phyloP scores from a whole-genome alignment of 2,888 invertebrate species.

The Cacoxenus indagator region DNA sequence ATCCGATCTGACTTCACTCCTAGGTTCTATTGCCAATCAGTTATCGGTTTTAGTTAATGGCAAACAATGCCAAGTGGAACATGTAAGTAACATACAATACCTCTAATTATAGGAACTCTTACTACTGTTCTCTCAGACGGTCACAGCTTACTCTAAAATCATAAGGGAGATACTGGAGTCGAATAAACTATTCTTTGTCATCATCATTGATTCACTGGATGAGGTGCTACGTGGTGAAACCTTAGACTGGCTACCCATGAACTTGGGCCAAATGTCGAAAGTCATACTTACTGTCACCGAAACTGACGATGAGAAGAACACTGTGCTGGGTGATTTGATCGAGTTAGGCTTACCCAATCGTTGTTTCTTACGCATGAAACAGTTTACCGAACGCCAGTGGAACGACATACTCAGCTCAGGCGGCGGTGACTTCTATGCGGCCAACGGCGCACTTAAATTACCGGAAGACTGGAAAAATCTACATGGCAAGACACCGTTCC shows the following conservation, averaged over 20 bases:
- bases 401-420: slow-evolving; percentile 67
- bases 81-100: slow-evolving; percentile 70
- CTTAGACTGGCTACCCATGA: slow-evolving; percentile 83
- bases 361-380: slow-evolving; percentile 64
- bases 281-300: slow-evolving; percentile 77
- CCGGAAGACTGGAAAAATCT: slow-evolving; percentile 65
- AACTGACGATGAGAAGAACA: slow-evolving; percentile 36
- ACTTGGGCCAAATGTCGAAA: slow-evolving; percentile 81
- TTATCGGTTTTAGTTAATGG: slow-evolving; percentile 80
- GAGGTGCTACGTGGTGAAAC: slow-evolving; percentile 71
- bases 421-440: slow-evolving; percentile 67
- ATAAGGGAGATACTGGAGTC: slow-evolving; percentile 69
- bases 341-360: slow-evolving; percentile 60
- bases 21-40: slow-evolving; percentile 83
- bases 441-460: slow-evolving; percentile 66
- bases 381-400: slow-evolving; percentile 68
- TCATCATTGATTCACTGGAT: slow-evolving; percentile 85
- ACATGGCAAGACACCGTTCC: slow-evolving; percentile 66
- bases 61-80: slow-evolving; percentile 76
- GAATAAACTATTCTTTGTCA: slow-evolving; percentile 74
- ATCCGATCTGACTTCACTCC: slow-evolving; percentile 70
- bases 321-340: slow-evolving; percentile 54
- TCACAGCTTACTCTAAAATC: slow-evolving; percentile 78
- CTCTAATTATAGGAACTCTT: not conserved
- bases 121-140: slow-evolving; percentile 74